Percentiles rank a stretch among this genome's conserved stretches.
These are phyloP conservation scores for Lomographa bimaculata DNA, from an alignment of 2,888 invertebrate species.

Conservation along the genomic window DNA sequence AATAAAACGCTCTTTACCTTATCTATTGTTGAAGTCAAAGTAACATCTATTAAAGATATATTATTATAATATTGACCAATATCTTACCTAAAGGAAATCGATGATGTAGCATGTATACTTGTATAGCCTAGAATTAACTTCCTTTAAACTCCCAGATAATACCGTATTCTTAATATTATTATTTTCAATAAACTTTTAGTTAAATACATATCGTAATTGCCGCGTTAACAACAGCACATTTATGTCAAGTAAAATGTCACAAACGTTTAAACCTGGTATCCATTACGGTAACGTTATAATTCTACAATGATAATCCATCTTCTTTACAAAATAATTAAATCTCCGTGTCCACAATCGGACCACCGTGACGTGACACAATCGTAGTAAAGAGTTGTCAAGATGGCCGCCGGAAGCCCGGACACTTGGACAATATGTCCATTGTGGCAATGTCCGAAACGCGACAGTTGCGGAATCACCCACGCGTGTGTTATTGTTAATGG, in stretches of 20 bases:
- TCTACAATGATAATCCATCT: slow-evolving; percentile 28
- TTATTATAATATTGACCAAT: background rate
- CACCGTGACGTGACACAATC: slow-evolving; percentile 43
- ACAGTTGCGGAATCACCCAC: slow-evolving; percentile 38
- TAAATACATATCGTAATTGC: too few species aligned
- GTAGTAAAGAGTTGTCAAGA: slow-evolving; percentile 38
- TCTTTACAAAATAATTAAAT: slow-evolving; percentile 28
- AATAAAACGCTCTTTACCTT: too few species aligned
- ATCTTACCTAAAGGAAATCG: too few species aligned
- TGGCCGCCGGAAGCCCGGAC: slow-evolving; percentile 40
- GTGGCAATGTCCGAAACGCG: slow-evolving; percentile 22
- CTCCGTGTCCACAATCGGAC: slow-evolving; percentile 35
- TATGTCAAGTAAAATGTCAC: slow-evolving; percentile 7
- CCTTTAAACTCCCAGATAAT: too few species aligned
- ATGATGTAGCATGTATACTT: too few species aligned
- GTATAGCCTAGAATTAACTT: too few species aligned
- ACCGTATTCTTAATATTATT: too few species aligned
- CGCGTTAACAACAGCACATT: slow-evolving; percentile 1
- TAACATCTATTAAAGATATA: too few species aligned
- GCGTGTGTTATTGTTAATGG: slow-evolving; percentile 30
- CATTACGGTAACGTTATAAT: slow-evolving; percentile 16
- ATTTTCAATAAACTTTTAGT: too few species aligned
- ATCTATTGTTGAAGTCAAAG: too few species aligned
- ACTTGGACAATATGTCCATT: slow-evolving; percentile 23
- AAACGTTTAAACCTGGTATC: slow-evolving; percentile 8